Conservation (phyloP, 2,888 invertebrate genomes). For the Cecidostiba fungosa region DNA sequence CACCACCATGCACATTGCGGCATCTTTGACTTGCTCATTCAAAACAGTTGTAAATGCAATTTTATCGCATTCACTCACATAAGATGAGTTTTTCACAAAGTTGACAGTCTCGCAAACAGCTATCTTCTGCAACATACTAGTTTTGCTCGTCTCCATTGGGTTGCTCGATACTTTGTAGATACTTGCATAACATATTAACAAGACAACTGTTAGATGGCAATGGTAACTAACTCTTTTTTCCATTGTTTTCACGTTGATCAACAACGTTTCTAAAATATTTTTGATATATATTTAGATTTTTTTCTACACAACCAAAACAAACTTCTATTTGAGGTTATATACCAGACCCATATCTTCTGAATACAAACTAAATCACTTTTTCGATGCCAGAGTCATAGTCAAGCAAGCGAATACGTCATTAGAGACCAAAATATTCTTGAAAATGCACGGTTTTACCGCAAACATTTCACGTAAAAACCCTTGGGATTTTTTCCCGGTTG, state of each 20-base stretch:
- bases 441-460: conserved; percentile 6
- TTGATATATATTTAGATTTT: background rate
- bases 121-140: conserved; percentile 31
- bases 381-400: conserved; percentile 9
- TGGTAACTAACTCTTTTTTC: background rate
- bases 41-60: background rate
- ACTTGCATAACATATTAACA: conserved; percentile 24
- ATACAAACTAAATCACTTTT: conserved; percentile 33
- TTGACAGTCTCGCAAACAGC: conserved; percentile 39
- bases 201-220: background rate
- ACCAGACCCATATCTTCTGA: conserved; percentile 20
- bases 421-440: background rate
- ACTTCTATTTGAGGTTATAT: conserved; percentile 40
- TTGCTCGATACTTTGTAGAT: background rate
- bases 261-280: background rate
- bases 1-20: conserved; percentile 39
- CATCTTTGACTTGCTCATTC: background rate
- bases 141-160: background rate
- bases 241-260: conserved; percentile 38
- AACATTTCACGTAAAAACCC: conserved; percentile 43
- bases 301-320: conserved; percentile 7
- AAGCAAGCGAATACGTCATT: background rate
- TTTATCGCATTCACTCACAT: conserved; percentile 10
- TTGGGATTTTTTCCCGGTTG: background rate
- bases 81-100: conserved; percentile 41